Base-by-base conservation (phyloP, 2,113 vertebrate species). In the Pseudopodoces humilis region DNA sequence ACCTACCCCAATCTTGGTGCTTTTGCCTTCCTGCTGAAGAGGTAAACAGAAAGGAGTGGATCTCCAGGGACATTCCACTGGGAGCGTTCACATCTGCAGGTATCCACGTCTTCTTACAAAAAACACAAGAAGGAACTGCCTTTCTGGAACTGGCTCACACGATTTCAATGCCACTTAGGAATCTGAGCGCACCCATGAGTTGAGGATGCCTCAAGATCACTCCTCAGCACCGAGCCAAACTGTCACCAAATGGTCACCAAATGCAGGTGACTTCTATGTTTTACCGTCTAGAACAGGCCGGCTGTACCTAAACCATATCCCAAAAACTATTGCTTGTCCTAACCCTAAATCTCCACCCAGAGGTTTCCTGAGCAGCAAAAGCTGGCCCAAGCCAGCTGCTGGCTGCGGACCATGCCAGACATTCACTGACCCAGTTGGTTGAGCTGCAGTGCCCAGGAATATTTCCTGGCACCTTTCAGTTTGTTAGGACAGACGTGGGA, bases 161-260 rank as follows among this genome's bases (percentile, higher is more conserved):
- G 2, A 53, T 46, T 86, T 68, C 52, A 46, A 4, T 68, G 24
- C 10, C 15, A 6, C 21, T 67, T 37, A 37, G 5, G 21, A 68
- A 68, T 59, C 37, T 64, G 49, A 67, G 19, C 44, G 27, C 19
- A 58, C 8, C 31, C 1, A 0, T 23, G 39, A 63, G 8, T 1
- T 64, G 17, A 11, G 6, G 15, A 22, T 21, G 33, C 7, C 22
- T 43, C 9, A 10, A 24, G 9, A n/a, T 37, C 53, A n/a, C 25
- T 25, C 13, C 44, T 46, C 43, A 60, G 49, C 0, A 0, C 35
- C 31, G 22, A 59, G 20, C n/a, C 24, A 44, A 33, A 1, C 18
- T 62, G 46, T 62, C 41, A 49, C 47, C 31, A 67, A 31, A 46
- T 5, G 31, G 30, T 14, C 71, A 44, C 24, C 24, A 43, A 25